phyloP scores from a whole-genome alignment of 2,797 vertebrate species.

The Cossypha heuglini region DNA sequence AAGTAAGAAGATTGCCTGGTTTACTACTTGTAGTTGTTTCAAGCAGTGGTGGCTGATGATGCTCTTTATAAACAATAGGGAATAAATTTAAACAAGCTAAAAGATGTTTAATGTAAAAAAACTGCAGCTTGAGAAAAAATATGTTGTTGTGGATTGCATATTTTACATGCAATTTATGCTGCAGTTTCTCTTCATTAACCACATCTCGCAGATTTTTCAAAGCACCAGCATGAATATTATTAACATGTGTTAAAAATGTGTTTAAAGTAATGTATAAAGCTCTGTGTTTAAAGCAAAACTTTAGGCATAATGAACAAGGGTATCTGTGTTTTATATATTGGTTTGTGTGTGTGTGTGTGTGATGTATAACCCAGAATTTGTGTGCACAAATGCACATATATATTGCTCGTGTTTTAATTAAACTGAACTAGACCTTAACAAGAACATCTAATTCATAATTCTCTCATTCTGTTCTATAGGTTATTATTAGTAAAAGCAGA shows the following conservation, averaged over 20 bases:
- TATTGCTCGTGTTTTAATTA: constrained; percentile 73
- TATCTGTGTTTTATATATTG: constrained; percentile 35
- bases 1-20: constrained; percentile 71
- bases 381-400: neutral
- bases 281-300: constrained; percentile 67
- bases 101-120: constrained; percentile 73
- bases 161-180: constrained; percentile 77
- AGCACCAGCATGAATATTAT: constrained; percentile 73
- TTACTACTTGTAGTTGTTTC: constrained; percentile 68
- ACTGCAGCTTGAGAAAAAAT: constrained; percentile 66
- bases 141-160: constrained; percentile 67
- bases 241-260: constrained; percentile 76
- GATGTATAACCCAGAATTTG: constrained; percentile 39
- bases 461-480: constrained; percentile 38
- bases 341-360: neutral
- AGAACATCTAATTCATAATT: constrained; percentile 66
- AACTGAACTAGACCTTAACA: constrained; percentile 75
- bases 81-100: constrained; percentile 76
- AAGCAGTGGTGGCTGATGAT: constrained; percentile 66
- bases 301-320: constrained; percentile 54
- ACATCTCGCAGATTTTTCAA: constrained; percentile 74
- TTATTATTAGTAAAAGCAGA: constrained; percentile 62
- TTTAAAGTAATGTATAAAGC: constrained; percentile 71
- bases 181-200: constrained; percentile 79
- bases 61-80: constrained; percentile 70